Conservation (phyloP, 2,888 invertebrate species). For the Stenichneumon culpator region DNA sequence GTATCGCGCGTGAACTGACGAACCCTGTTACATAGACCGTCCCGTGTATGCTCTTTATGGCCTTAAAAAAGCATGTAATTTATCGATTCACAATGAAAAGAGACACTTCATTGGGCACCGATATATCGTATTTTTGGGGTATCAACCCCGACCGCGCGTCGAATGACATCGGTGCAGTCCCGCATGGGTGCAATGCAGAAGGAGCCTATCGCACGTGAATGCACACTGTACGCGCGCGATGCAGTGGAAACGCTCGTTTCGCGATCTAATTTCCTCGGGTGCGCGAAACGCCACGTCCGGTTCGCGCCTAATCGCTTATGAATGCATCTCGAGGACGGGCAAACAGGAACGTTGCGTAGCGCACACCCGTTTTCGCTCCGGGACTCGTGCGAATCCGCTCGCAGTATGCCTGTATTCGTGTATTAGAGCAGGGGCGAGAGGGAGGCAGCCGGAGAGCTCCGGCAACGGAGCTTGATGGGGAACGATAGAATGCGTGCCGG, state of each 20-base stretch:
- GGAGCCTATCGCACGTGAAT: constrained; percentile 28
- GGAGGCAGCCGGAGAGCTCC: not conserved
- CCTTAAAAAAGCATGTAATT: too few species aligned
- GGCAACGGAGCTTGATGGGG: constrained; percentile 30
- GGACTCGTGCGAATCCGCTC: not conserved
- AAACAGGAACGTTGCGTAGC: constrained; percentile 49
- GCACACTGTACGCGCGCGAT: not conserved
- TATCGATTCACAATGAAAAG: too few species aligned
- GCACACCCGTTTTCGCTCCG: constrained; percentile 17
- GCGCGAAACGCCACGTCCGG: constrained; percentile 38
- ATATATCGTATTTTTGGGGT: not conserved
- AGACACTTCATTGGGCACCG: too few species aligned
- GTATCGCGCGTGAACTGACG: too few species aligned
- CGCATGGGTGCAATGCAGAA: not conserved
- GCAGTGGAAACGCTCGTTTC: constrained; percentile 41
- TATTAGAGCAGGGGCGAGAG: constrained; percentile 1
- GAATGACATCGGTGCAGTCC: not conserved
- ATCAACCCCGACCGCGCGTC: not conserved
- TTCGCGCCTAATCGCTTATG: constrained; percentile 76
- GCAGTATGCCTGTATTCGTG: constrained; percentile 2
- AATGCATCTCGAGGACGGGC: constrained; percentile 71
- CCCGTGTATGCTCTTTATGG: too few species aligned
- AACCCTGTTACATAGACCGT: too few species aligned
- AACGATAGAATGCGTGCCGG: constrained; percentile 10
- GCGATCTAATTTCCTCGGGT: constrained; percentile 67